A percentile compares a stretch with the other conserved stretches of the same genome.
Conservation (phyloP, 2,888 invertebrate species). For the Caradrina kadenii region DNA sequence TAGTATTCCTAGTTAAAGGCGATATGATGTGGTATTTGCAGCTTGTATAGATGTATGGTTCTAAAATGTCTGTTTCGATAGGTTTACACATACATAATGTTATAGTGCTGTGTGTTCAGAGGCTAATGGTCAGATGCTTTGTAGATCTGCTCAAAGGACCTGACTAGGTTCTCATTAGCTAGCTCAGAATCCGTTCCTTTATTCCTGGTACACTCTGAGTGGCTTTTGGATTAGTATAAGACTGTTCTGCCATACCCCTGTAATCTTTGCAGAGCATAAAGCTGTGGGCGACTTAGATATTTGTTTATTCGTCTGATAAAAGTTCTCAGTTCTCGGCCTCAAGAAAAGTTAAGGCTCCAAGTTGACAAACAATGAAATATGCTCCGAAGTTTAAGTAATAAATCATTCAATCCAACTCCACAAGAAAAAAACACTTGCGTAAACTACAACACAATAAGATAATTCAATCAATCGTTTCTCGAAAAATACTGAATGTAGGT, state of each 20-base stretch:
- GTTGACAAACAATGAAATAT: constrained; percentile 47
- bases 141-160: constrained; percentile 1
- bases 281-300: neutral
- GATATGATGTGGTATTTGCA: too few species aligned
- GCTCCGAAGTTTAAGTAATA: constrained; percentile 30
- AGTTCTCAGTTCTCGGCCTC: neutral
- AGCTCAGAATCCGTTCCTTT: neutral
- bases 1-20: too few species aligned
- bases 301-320: constrained; percentile 15
- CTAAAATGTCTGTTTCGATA: neutral
- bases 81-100: too few species aligned
- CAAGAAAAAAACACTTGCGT: constrained; percentile 26
- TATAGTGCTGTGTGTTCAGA: neutral
- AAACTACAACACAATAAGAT: constrained; percentile 46
- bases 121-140: neutral
- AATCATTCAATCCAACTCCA: constrained; percentile 17
- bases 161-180: neutral
- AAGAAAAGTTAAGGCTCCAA: constrained; percentile 16
- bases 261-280: neutral
- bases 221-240: neutral
- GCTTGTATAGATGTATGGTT: too few species aligned
- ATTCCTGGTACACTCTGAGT: neutral
- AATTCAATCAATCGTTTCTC: constrained; percentile 52
- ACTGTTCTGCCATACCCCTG: too few species aligned
- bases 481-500: constrained; percentile 42